Conservation (phyloP, 2,797 vertebrate species). For the Benthosema pterotum region DNA sequence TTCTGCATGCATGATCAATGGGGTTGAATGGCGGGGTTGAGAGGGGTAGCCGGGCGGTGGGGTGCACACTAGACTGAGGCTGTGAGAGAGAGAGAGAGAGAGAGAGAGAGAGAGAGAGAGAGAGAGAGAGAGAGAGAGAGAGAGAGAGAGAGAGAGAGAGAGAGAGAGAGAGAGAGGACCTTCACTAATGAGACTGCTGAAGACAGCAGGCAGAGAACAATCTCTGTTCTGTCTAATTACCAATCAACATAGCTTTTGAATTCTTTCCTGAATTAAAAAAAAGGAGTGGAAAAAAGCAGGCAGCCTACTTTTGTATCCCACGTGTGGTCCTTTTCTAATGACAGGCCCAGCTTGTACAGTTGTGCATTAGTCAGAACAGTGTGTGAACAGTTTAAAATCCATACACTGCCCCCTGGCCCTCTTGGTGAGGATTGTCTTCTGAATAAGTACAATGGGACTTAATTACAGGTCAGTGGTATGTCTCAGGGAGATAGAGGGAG, state of each 20-base stretch:
- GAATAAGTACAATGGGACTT: constrained; percentile 77
- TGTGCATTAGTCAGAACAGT: constrained; percentile 69
- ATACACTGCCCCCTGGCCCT: constrained; percentile 70
- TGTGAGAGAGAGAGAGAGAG: too few relatives aligned
- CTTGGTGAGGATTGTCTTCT: constrained; percentile 70
- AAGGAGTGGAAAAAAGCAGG: constrained; percentile 46
- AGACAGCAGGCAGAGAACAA: constrained; percentile 56
- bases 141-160: constrained; percentile 30
- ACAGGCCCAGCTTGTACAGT: constrained; percentile 69
- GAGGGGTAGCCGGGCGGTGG: neutral
- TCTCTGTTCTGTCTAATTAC: constrained; percentile 71
- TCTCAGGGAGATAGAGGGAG: constrained; percentile 77
- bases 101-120: constrained; percentile 27
- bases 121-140: constrained; percentile 43
- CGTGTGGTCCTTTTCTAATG: constrained; percentile 65
- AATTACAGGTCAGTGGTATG: constrained; percentile 81
- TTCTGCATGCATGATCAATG: constrained; percentile 99
- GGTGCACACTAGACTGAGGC: constrained; percentile 25
- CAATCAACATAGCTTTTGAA: constrained; percentile 68
- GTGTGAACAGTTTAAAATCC: constrained; percentile 65
- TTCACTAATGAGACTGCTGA: constrained; percentile 86
- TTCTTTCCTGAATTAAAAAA: constrained; percentile 29
- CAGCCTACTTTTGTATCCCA: constrained; percentile 54
- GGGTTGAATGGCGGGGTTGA: constrained; percentile 73
- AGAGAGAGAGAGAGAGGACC: constrained; percentile 38